These are phyloP conservation scores for Beroe ovata DNA, from an alignment of 37 sponge, comb jelly and placozoan species.

Conservation along the genomic window DNA sequence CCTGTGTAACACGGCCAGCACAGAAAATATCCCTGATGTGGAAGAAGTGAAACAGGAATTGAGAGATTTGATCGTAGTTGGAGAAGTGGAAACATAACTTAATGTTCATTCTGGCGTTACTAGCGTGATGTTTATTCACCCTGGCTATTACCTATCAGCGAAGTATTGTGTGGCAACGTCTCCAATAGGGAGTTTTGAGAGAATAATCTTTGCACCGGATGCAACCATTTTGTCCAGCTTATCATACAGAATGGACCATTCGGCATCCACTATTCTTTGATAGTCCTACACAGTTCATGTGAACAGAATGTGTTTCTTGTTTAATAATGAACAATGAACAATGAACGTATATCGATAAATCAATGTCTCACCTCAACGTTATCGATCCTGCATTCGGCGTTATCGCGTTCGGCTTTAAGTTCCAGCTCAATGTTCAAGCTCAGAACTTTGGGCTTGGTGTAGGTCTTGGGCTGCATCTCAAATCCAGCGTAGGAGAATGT, in stretches of 20 bases:
- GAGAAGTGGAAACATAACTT: too few species aligned
- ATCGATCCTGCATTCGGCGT: slow-evolving; percentile 95
- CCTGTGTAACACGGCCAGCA: slow-evolving; percentile 96
- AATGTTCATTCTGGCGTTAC: too few species aligned
- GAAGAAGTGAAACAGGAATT: neutral
- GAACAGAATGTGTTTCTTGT: too few species aligned
- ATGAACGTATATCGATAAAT: too few species aligned
- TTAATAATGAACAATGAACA: too few species aligned
- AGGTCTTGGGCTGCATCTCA: slow-evolving; percentile 99
- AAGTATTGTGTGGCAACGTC: slow-evolving; percentile 99
- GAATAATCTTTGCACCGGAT: slow-evolving; percentile 96
- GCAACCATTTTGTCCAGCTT: slow-evolving; percentile 90
- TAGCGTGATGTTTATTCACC: too few species aligned
- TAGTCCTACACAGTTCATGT: too few species aligned
- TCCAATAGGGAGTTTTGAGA: slow-evolving; percentile 98
- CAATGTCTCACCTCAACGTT: slow-evolving; percentile 85
- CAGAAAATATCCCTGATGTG: slow-evolving; percentile 92
- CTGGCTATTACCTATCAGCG: slow-evolving; percentile 89
- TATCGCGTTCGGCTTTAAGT: slow-evolving; percentile 93
- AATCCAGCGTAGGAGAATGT: slow-evolving; percentile 99
- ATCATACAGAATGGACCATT: slow-evolving; percentile 95
- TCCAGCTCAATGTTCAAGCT: slow-evolving; percentile 95
- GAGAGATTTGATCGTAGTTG: neutral
- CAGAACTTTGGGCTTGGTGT: slow-evolving; percentile 85
- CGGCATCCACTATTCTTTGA: slow-evolving; percentile 95